These are phyloP conservation scores for Pteropus alecto DNA, from an alignment of 2,113 vertebrate genomes.

Conservation along the genomic window DNA sequence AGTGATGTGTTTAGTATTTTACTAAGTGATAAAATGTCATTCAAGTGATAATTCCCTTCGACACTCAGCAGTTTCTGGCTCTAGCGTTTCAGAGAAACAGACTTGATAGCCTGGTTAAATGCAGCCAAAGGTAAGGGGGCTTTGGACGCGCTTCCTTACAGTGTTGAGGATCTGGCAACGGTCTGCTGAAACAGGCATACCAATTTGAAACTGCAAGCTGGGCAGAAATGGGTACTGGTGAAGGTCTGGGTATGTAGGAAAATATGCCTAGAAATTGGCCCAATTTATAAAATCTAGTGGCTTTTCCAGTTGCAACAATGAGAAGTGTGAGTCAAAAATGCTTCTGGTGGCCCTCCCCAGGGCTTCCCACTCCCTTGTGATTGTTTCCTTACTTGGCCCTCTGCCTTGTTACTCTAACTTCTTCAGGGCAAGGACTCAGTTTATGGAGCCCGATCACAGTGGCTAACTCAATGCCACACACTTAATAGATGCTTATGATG, in stretches of 20 bases:
- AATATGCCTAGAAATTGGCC: neutral
- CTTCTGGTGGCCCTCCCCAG: neutral
- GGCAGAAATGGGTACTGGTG: neutral
- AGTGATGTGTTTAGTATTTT: slow-evolving; percentile 53
- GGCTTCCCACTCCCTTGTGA: neutral
- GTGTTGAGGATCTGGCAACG: neutral
- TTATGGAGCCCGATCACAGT: neutral
- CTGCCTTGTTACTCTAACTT: neutral
- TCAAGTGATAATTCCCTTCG: slow-evolving; percentile 54
- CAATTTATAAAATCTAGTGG: neutral
- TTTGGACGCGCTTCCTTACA: neutral
- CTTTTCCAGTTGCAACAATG: neutral
- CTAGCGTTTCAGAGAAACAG: slow-evolving; percentile 58
- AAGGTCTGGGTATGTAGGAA: neutral
- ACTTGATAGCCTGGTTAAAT: slow-evolving; percentile 42
- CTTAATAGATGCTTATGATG: neutral
- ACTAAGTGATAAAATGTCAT: slow-evolving; percentile 57
- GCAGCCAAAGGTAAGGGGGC: neutral
- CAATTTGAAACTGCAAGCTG: neutral
- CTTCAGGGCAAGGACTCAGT: neutral
- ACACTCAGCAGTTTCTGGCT: neutral
- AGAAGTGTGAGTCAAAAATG: neutral
- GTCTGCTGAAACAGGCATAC: rapidly evolving
- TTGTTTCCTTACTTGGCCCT: neutral
- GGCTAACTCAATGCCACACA: neutral